Percentiles rank a stretch among this genome's conserved stretches.
Evolutionary conservation across 2,113 vertebrate species (phyloP).

Genomic region (Chroicocephalus ridibundus): DNA sequence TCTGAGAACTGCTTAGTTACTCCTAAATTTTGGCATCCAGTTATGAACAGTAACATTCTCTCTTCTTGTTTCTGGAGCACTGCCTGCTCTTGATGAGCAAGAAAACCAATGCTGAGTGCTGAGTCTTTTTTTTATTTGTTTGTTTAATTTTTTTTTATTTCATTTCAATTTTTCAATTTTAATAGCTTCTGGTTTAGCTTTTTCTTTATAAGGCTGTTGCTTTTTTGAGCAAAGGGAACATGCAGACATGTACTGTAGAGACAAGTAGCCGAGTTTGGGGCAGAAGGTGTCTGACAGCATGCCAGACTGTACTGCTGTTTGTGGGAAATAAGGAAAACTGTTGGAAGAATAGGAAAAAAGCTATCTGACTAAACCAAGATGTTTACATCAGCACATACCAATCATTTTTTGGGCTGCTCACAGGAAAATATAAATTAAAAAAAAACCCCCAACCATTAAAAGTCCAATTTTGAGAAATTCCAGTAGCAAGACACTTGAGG

Average conservation of each 20-base stretch:
- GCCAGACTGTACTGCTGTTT: constrained; percentile 27
- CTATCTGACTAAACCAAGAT: constrained; percentile 36
- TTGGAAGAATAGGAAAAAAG: neutral
- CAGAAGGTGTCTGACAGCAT: neutral
- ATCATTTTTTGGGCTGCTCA: constrained; percentile 25
- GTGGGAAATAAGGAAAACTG: constrained; percentile 39
- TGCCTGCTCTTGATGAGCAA: neutral
- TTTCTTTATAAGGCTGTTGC: neutral
- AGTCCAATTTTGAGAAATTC: constrained; percentile 10
- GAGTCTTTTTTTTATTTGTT: neutral
- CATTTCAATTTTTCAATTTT: neutral
- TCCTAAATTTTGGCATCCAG: neutral
- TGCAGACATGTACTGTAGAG: neutral
- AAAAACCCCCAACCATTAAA: neutral
- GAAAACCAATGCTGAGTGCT: neutral
- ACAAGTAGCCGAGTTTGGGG: neutral
- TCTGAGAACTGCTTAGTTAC: neutral
- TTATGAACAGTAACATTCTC: neutral
- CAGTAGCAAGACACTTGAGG: neutral
- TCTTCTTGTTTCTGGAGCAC: neutral
- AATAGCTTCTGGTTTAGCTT: neutral
- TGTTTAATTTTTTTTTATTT: neutral
- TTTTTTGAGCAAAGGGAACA: neutral
- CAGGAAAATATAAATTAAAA: neutral
- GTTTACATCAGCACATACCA: constrained; percentile 65